Conservation (phyloP, 1,140 invertebrate species). For the Drosophila arizonae region DNA sequence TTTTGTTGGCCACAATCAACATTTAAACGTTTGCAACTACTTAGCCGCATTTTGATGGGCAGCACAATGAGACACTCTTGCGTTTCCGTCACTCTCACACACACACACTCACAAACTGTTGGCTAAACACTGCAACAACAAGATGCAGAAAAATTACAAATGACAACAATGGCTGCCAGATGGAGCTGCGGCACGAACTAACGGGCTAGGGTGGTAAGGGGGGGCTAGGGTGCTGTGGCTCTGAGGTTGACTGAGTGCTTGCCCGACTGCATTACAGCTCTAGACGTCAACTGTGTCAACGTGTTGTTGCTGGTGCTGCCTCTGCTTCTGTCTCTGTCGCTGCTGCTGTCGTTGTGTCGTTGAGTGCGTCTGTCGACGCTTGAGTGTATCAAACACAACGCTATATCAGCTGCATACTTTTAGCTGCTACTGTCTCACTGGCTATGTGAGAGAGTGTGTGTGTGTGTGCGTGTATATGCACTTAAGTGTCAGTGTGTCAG, state of each 20-base stretch:
- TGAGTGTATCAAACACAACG: slow-evolving; percentile 75
- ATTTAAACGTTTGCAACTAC: slow-evolving; percentile 76
- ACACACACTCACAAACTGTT: slow-evolving; percentile 47
- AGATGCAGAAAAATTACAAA: slow-evolving; percentile 60
- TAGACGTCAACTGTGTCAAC: slow-evolving; percentile 75
- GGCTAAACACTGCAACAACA: slow-evolving; percentile 59
- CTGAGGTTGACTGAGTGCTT: slow-evolving; percentile 72
- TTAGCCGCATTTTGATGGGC: slow-evolving; percentile 69
- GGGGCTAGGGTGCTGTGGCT: slow-evolving; percentile 7
- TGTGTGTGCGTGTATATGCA: slow-evolving; percentile 45
- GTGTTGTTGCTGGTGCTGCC: slow-evolving; percentile 38
- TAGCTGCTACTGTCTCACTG: slow-evolving; percentile 36
- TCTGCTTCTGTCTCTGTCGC: slow-evolving; percentile 9
- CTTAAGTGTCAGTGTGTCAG: slow-evolving; percentile 79
- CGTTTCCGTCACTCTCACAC: slow-evolving; percentile 49
- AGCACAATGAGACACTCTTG: slow-evolving; percentile 73
- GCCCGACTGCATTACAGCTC: slow-evolving; percentile 69
- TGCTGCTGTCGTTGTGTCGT: slow-evolving; percentile 37
- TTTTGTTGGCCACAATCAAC: slow-evolving; percentile 54
- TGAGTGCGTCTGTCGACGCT: slow-evolving; percentile 77
- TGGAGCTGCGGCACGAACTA: not conserved
- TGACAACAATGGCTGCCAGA: slow-evolving; percentile 39
- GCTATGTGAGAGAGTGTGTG: slow-evolving; percentile 26
- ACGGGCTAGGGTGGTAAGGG: too few relatives aligned
- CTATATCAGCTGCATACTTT: slow-evolving; percentile 71